Conservation (phyloP, 1,140 invertebrate species). For the Drosophila orosa region DNA sequence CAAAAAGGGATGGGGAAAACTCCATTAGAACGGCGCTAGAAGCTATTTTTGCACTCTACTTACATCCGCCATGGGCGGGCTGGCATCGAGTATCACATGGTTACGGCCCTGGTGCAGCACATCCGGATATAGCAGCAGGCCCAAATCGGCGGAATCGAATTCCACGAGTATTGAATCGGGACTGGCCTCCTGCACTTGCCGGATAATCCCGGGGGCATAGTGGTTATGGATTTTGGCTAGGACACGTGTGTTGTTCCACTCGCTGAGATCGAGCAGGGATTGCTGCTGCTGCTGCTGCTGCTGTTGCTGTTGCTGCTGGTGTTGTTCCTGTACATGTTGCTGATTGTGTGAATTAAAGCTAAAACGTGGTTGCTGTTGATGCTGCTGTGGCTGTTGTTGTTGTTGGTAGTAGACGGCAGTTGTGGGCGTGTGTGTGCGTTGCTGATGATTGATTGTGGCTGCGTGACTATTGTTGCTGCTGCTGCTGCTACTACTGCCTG, state of each 20-base stretch:
- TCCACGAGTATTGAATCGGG: conserved; percentile 89
- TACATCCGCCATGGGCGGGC: conserved; percentile 89
- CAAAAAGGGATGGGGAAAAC: background rate
- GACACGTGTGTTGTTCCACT: conserved; percentile 95
- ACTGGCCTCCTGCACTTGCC: conserved; percentile 80
- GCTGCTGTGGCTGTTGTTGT: conserved; percentile 36
- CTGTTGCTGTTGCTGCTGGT: conserved; percentile 89
- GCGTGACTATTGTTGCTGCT: conserved; percentile 58
- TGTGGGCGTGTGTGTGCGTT: conserved; percentile 70
- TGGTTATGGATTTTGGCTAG: conserved; percentile 92
- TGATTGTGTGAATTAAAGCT: conserved; percentile 77
- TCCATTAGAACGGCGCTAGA: background rate
- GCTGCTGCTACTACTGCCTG: conserved; percentile 48
- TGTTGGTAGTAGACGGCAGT: conserved; percentile 59
- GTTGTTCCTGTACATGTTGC: conserved; percentile 66
- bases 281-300: conserved; percentile 73
- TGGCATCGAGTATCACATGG: conserved; percentile 96
- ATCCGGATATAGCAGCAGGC: conserved; percentile 87
- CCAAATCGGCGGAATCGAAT: conserved; percentile 88
- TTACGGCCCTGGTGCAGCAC: conserved; percentile 91
- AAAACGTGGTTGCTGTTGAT: conserved; percentile 63
- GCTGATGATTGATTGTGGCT: conserved; percentile 63
- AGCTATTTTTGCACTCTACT: conserved; percentile 16
- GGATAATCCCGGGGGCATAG: conserved; percentile 93
- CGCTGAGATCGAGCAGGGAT: conserved; percentile 90